Base-by-base conservation (phyloP, 2,797 vertebrate species). In the Xenops minutus region DNA sequence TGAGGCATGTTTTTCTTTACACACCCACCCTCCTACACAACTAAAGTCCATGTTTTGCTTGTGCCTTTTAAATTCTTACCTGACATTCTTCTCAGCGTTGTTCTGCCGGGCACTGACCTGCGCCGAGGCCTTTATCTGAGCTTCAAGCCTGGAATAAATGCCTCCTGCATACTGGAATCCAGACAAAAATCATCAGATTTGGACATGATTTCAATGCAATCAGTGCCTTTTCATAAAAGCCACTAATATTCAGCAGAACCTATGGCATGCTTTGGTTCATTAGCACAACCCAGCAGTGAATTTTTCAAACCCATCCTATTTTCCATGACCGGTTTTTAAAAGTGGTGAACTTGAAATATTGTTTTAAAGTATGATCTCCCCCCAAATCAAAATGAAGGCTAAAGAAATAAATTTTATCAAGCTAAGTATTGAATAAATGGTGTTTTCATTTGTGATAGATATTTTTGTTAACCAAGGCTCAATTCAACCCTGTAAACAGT, bases 81-180 rank as follows among this genome's bases (percentile, higher is more conserved):
- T 99, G 64, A 97, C 94, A 37, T 98, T 98, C 97, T 99, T 99
- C 88, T 99, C 99, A 67, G 98, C 95, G 36, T 95, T 98, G 96
- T 82, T 98, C 71, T 98, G 99, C 85, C 98, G 97, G 39, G 97
- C 94, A 54, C 95, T 98, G 91, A 96, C 71, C 93, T 99, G 98
- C 12, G 98, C 97, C 2, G 98, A 90, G 69, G 98, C 98, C 96
- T 98, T 99, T 93, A 99, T 98, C 83, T 99, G 99, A 19, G 98
- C 98, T 98, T 99, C 99, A 20, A 99, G 97, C 81, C 98, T 98
- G 86, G 98, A 98, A 97, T 99, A 99, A 98, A 99, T 99, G 55
- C 99, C 99, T 85, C 98, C 99, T 75, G 98, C 98, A 86, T 98
- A 98, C 99, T 99, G 95, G 20, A 97, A 94, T 37, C 21, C 63